These are phyloP conservation scores for Drosophila kikkawai DNA, from an alignment of 1,140 invertebrate species.

Conservation along the genomic window DNA sequence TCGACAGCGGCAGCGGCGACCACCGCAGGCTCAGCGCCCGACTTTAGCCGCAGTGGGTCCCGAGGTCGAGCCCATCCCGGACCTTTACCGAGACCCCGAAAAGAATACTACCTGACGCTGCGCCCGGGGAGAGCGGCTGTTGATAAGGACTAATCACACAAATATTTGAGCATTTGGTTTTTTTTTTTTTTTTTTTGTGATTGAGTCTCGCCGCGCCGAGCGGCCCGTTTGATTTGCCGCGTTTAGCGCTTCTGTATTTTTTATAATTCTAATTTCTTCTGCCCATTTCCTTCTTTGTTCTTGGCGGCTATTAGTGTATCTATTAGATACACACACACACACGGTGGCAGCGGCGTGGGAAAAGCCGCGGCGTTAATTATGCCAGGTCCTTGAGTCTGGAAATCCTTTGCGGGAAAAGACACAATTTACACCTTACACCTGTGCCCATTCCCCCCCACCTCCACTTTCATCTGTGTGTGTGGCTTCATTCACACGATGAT, in stretches of 20 bases:
- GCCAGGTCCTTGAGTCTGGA: conserved; percentile 65
- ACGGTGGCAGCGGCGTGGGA: conserved; percentile 66
- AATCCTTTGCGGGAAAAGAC: conserved; percentile 68
- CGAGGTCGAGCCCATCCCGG: conserved; percentile 3
- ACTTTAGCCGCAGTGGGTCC: conserved; percentile 79
- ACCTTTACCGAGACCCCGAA: conserved; percentile 16
- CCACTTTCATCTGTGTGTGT: conserved; percentile 58
- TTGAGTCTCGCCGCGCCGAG: conserved; percentile 68
- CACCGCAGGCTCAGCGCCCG: conserved; percentile 53
- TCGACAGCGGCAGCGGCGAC: conserved; percentile 33
- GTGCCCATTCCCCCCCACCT: conserved; percentile 12
- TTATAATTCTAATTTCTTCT: conserved; percentile 74
- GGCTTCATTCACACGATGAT: conserved; percentile 82
- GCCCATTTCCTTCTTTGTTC: conserved; percentile 56
- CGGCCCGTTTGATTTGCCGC: conserved; percentile 71
- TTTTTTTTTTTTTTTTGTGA: conserved; percentile 53
- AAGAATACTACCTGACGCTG: conserved; percentile 58
- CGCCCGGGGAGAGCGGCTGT: conserved; percentile 32
- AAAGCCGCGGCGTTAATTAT: conserved; percentile 77
- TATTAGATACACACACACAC: conserved; percentile 63
- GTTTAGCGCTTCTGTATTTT: conserved; percentile 58
- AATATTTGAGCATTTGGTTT: conserved; percentile 80
- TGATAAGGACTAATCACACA: conserved; percentile 84
- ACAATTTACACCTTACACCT: conserved; percentile 79
- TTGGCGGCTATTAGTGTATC: conserved; percentile 76